Base-by-base conservation (phyloP, 1,140 invertebrate species). In the Philaenus spumarius region DNA sequence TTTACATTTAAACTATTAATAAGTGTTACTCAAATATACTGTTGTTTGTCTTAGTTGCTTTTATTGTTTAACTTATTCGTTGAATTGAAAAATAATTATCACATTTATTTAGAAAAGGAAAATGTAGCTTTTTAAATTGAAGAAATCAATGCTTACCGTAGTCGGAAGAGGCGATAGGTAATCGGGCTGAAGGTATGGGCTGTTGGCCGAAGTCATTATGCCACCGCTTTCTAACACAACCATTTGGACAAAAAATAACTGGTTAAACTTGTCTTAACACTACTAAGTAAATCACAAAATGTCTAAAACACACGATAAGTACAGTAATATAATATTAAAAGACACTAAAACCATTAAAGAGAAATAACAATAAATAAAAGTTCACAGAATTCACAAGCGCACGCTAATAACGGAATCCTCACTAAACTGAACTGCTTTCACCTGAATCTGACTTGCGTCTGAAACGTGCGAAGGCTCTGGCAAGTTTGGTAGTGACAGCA, bases 141-240 rank as follows among this genome's bases (percentile, higher is more conserved):
- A n/a, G n/a, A n/a, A n/a, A n/a, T n/a, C n/a, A 66, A 58, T 50
- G 84, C 87, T 88, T 84, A 94, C 92, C 84, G 90, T 90, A 47
- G 89, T 91, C 67, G 90, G 86, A 74, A 93, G 81, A 67, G 91
- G 90, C 64, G 90, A 89, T 68, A 94, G 79, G 78, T 94, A 94
- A 80, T 95, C 92, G 73, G 91, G 91, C 74, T 93, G 90, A 63
- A 95, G 78, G 75, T 95, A 95, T 79, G 92, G 93, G 68, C 84
- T 87, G 73, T 87, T 86, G 71, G 85, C 82, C 73, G 89, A 86
- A 82, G 92, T 83, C 87, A 93, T 93, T 78, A 84, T 87, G 78
- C 85, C 85, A 77, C 87, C 86, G 50, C 67, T 67, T 82, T 92
- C 89, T 75, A 93, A 81, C 72, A 93, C 89, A 80, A 92, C 89